Conservation (phyloP, 2,113 vertebrate species). For the Lophotis ruficrista region DNA sequence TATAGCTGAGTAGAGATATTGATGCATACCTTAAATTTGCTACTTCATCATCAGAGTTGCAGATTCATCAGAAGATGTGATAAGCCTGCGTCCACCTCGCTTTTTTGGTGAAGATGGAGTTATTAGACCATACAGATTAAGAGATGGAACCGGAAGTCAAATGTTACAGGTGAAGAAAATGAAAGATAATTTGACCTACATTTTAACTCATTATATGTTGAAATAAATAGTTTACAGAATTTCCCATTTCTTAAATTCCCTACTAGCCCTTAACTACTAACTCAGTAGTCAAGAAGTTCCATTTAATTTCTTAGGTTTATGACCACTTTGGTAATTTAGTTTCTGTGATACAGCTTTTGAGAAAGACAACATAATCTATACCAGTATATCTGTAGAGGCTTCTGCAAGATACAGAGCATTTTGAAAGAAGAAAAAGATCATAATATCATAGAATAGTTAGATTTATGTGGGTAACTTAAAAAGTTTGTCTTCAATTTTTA, state of each 20-base stretch:
- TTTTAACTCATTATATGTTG: background rate
- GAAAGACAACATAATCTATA: constrained; percentile 37
- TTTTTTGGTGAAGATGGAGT: constrained; percentile 96
- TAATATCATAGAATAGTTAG: background rate
- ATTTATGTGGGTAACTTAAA: background rate
- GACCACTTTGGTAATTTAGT: constrained; percentile 17
- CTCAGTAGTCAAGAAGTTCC: background rate
- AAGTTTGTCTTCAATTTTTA: background rate
- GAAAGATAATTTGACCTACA: background rate
- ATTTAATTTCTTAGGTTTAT: constrained; percentile 26
- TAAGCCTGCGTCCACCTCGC: constrained; percentile 90
- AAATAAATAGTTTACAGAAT: background rate
- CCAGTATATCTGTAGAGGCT: background rate
- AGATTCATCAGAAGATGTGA: constrained; percentile 88
- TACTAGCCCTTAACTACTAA: background rate
- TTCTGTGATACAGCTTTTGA: constrained; percentile 58
- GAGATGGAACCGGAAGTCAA: constrained; percentile 92
- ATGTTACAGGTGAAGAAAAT: constrained; percentile 91
- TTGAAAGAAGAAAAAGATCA: constrained; percentile 1
- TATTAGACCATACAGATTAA: constrained; percentile 92
- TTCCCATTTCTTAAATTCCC: background rate
- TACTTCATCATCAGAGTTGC: constrained; percentile 81
- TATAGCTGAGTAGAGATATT: background rate
- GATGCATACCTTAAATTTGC: background rate
- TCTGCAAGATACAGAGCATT: background rate